phyloP scores from a whole-genome alignment of 2,113 vertebrate species.

The Ptilorrhoa leucosticta region DNA sequence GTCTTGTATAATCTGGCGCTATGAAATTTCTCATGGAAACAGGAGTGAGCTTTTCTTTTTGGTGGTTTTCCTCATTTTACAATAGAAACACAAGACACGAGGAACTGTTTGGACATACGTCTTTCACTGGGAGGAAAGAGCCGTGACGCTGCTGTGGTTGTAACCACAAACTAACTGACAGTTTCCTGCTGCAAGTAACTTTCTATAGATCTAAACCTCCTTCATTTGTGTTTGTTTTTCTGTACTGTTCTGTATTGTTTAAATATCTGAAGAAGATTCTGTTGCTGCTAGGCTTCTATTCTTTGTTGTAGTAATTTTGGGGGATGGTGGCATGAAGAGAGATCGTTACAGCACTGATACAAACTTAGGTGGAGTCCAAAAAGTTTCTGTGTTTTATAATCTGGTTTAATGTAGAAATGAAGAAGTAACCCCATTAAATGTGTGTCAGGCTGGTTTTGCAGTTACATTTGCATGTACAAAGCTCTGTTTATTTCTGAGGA shows the following conservation, averaged over 20 bases:
- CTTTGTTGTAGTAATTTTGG: neutral
- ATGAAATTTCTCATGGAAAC: neutral
- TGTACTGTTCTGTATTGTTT: neutral
- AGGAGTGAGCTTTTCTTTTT: neutral
- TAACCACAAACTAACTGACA: conserved; percentile 48
- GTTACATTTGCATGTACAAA: neutral
- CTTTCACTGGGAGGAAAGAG: conserved; percentile 31
- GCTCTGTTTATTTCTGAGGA: neutral
- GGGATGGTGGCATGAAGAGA: neutral
- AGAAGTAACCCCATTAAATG: neutral
- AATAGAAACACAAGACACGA: neutral
- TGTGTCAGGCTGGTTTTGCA: neutral
- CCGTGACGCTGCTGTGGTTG: conserved; percentile 26
- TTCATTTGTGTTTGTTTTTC: neutral
- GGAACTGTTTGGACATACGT: neutral
- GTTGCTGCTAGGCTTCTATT: neutral
- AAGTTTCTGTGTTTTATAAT: neutral
- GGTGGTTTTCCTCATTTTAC: neutral
- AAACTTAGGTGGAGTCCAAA: neutral
- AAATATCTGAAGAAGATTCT: neutral
- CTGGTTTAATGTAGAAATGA: neutral
- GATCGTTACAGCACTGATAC: neutral
- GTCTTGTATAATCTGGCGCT: neutral
- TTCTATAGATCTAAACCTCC: neutral
- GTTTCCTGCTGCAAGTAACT: conserved; percentile 42